These are phyloP conservation scores for Macrophya annulata DNA, from an alignment of 2,888 invertebrate species.

Conservation along the genomic window DNA sequence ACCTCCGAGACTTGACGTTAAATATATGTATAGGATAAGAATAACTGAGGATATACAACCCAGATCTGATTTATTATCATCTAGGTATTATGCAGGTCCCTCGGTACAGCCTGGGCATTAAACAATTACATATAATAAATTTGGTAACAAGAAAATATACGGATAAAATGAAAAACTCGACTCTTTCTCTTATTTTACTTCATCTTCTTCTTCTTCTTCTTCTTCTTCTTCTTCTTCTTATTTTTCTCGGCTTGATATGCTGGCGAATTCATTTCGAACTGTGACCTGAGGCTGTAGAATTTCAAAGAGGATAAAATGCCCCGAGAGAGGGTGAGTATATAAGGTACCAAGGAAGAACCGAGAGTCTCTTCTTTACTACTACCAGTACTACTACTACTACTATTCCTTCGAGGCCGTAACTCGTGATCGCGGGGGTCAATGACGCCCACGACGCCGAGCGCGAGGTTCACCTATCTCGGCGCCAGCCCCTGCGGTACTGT, in stretches of 20 bases:
- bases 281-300: constrained; percentile 3
- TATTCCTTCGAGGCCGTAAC: constrained; percentile 30
- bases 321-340: constrained; percentile 28
- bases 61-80: constrained; percentile 25
- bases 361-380: constrained; percentile 4
- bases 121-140: constrained; percentile 33
- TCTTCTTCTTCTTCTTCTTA: background rate
- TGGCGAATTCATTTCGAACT: constrained; percentile 23
- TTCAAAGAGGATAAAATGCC: constrained; percentile 1
- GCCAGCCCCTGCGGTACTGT: constrained; percentile 53
- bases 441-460: constrained; percentile 57
- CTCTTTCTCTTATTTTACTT: background rate
- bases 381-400: background rate
- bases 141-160: constrained; percentile 15
- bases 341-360: constrained; percentile 8
- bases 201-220: background rate
- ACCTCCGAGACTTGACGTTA: constrained; percentile 35
- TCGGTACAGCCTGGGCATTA: background rate
- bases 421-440: constrained; percentile 60
- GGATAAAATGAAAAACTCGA: constrained; percentile 18
- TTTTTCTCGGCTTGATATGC: background rate
- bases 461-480: constrained; percentile 49
- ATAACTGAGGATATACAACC: background rate
- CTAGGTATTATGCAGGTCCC: constrained; percentile 15
- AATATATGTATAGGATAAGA: constrained; percentile 39